These are phyloP conservation scores for Platysternon megacephalum DNA, from an alignment of 2,113 vertebrate species.

Conservation along the genomic window DNA sequence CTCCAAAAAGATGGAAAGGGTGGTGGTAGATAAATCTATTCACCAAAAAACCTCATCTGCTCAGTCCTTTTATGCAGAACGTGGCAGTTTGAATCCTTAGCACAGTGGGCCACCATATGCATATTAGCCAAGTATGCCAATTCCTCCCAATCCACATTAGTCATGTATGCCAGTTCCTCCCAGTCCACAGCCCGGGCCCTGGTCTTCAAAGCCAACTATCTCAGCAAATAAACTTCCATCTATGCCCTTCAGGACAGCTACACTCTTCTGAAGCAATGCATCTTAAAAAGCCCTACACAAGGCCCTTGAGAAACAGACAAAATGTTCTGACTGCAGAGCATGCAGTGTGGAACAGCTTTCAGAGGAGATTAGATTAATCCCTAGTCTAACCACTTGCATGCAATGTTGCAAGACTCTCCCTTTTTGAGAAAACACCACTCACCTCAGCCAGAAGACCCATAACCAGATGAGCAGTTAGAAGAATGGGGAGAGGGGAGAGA, in stretches of 20 bases:
- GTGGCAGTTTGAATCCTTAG: too few species aligned
- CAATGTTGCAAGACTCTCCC: not conserved
- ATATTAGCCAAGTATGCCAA: not conserved
- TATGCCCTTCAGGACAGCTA: too few species aligned
- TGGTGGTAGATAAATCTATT: not conserved
- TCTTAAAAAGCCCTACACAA: not conserved
- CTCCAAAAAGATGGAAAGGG: not conserved
- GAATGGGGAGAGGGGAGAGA: not conserved
- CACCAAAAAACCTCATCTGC: too few species aligned
- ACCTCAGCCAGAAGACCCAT: too few species aligned
- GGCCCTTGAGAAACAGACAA: not conserved
- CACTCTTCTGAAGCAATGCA: not conserved
- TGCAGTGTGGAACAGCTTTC: not conserved
- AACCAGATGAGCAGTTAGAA: too few species aligned
- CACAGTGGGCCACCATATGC: not conserved
- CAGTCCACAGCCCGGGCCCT: too few species aligned
- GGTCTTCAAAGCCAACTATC: too few species aligned
- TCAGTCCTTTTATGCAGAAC: too few species aligned
- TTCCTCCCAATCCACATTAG: not conserved
- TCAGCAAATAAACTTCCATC: too few species aligned
- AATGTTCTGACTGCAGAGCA: not conserved
- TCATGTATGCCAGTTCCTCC: too few species aligned
- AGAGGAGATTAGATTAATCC: not conserved
- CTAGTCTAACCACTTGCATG: not conserved
- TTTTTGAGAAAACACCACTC: not conserved